These are phyloP conservation scores for Cepaea hortensis DNA, from an alignment of 2,888 invertebrate species.

Conservation along the genomic window DNA sequence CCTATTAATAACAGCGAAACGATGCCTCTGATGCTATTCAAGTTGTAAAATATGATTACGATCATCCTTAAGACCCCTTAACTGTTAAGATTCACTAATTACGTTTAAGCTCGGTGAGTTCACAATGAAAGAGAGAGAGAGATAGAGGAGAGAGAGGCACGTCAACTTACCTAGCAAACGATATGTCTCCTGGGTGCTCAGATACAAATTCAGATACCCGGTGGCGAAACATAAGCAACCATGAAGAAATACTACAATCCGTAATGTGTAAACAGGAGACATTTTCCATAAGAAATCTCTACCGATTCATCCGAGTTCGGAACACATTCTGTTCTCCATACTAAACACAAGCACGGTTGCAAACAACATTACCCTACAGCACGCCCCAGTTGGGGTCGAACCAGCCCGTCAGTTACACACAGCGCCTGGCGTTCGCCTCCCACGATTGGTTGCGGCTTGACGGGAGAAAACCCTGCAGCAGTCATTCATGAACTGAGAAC, in stretches of 20 bases:
- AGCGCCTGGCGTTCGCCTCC: slow-evolving; percentile 22
- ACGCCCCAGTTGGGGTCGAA: slow-evolving; percentile 32
- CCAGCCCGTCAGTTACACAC: slow-evolving; percentile 36
- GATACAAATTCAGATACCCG: slow-evolving; percentile 65
- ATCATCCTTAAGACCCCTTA: neutral
- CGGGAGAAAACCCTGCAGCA: neutral
- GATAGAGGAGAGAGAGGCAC: slow-evolving; percentile 32
- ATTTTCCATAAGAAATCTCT: slow-evolving; percentile 41
- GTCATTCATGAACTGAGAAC: neutral
- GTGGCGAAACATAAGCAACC: slow-evolving; percentile 58
- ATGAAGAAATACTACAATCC: slow-evolving; percentile 55
- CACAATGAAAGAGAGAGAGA: slow-evolving; percentile 15
- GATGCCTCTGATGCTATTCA: no score
- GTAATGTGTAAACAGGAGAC: slow-evolving; percentile 45
- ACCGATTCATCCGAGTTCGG: slow-evolving; percentile 41
- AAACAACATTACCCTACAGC: neutral
- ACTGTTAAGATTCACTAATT: neutral
- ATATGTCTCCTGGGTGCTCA: slow-evolving; percentile 66
- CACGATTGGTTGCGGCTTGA: slow-evolving; percentile 15
- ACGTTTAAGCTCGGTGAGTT: neutral
- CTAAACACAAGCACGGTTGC: slow-evolving; percentile 16
- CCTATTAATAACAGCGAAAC: no score
- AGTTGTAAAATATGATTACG: no score
- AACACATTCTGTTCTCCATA: slow-evolving; percentile 45
- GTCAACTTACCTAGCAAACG: slow-evolving; percentile 67